Base-by-base conservation (phyloP, 2,888 invertebrate genomes). In the Epistrophella euchroma region DNA sequence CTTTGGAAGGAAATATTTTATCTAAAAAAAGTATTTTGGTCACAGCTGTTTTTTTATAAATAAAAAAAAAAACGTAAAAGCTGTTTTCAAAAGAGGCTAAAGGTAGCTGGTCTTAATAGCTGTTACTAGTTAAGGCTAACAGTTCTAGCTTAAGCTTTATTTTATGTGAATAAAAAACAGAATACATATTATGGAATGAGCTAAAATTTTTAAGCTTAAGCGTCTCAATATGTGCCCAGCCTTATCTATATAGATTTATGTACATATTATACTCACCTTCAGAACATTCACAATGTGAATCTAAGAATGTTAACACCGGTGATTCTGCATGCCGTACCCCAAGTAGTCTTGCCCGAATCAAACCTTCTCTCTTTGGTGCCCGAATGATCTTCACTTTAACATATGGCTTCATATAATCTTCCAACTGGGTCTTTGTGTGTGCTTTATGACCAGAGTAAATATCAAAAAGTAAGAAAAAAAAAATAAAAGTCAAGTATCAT, bases 241-340 rank as follows among this genome's bases (percentile, higher is more conserved):
- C 28, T 0, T 28, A 25, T 25, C 4, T 25, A 25, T 25, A 25
- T 4, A 25, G n/a, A n/a, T n/a, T n/a, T n/a, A n/a, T n/a, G n/a
- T n/a, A n/a, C 6, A 28, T 28, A 28, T 52, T 6, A n/a, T 55
- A 89, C 90, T 89, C 82, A 96, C 96, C 98, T 92, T 96, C 96
- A 40, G 98, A 97, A 92, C 98, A 98, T 93, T 99, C 99, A 93
- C 99, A 99, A 93, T 99, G 99, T 55, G 99, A 99, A 93, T 99
- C 99, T 80, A 99, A 95, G 93, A 98, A 99, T 25, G 99, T 99
- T 87, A 99, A 95, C 1, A 98, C 97, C 0, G 96, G 95, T 0
- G 97, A 98, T 15, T 95, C 96, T 85, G 98, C 97, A 88, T 95
- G 95, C 86, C 95, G 94, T 47, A 98, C 98, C 6, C 99, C 99